Percentiles rank a stretch among this genome's conserved stretches.
Conservation (phyloP, 2,113 vertebrate genomes). For the Periophthalmus modestus region DNA sequence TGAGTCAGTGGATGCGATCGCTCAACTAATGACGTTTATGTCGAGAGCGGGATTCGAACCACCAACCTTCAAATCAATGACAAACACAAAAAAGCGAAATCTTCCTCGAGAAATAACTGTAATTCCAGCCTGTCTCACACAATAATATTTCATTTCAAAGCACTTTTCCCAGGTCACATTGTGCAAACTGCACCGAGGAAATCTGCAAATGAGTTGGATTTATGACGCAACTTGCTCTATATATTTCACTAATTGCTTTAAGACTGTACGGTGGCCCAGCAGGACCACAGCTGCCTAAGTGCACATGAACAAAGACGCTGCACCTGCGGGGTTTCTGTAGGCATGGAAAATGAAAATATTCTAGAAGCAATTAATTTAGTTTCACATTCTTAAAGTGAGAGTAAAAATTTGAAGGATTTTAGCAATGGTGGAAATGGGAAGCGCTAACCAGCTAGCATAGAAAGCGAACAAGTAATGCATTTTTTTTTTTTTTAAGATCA, state of each 20-base stretch:
- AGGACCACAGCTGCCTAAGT: neutral
- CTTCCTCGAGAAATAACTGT: neutral
- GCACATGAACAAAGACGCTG: neutral
- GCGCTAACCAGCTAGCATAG: slow-evolving; percentile 13
- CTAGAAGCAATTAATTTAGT: slow-evolving; percentile 1
- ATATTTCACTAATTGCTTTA: neutral
- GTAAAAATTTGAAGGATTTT: slow-evolving; percentile 17
- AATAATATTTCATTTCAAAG: neutral
- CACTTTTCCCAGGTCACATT: neutral
- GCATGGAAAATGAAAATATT: neutral
- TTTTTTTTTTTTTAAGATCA: slow-evolving; percentile 36
- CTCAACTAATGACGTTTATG: too few relatives aligned
- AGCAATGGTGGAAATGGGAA: neutral
- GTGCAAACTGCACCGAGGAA: neutral
- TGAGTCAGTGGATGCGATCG: too few relatives aligned
- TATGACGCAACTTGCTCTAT: neutral
- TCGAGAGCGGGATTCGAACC: too few relatives aligned
- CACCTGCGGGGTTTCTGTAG: neutral
- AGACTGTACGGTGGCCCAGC: neutral
- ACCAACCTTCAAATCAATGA: too few relatives aligned
- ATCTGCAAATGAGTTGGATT: neutral
- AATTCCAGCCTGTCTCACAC: neutral
- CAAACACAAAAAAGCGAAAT: neutral
- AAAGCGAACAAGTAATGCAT: slow-evolving; percentile 24
- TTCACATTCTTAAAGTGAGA: slow-evolving; percentile 12